A percentile compares a stretch with the other conserved stretches of the same genome.
These are phyloP conservation scores for Phalangium opilio DNA, from an alignment of 2,888 invertebrate species.

Conservation along the genomic window DNA sequence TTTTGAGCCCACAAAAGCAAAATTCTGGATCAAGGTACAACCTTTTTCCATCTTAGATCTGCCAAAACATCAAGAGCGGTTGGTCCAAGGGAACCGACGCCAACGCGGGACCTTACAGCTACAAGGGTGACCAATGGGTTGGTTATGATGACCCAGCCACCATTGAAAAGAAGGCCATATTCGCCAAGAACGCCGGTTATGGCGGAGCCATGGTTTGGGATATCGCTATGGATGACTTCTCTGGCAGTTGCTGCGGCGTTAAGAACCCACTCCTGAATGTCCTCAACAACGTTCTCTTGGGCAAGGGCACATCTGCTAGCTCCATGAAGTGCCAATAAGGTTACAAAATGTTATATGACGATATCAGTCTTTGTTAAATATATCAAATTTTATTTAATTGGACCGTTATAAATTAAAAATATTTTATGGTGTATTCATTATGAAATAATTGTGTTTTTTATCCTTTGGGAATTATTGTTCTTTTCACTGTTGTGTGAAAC, in stretches of 20 bases:
- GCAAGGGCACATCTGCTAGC: too few species aligned
- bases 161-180: conserved; percentile 26
- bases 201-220: conserved; percentile 67
- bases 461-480: too few species aligned
- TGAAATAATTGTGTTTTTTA: too few species aligned
- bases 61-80: conserved; percentile 27
- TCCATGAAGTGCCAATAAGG: too few species aligned
- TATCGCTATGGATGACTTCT: conserved; percentile 59
- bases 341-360: too few species aligned
- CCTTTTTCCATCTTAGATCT: conserved; percentile 39
- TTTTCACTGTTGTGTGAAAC: too few species aligned
- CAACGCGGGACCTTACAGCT: conserved; percentile 11
- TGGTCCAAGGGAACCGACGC: conserved; percentile 4
- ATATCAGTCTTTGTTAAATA: too few species aligned
- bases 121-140: conserved; percentile 16
- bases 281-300: conserved; percentile 5
- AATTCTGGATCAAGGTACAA: too few species aligned
- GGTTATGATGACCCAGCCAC: conserved; percentile 16
- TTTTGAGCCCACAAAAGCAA: neutral
- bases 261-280: conserved; percentile 7
- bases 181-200: conserved; percentile 41
- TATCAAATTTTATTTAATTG: too few species aligned
- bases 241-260: conserved; percentile 21
- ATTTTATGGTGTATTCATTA: too few species aligned
- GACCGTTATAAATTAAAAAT: too few species aligned